Percentiles rank a stretch among this genome's conserved stretches.
phyloP scores from a whole-genome alignment of 1,140 invertebrate genomes.

The Helicoverpa zea region DNA sequence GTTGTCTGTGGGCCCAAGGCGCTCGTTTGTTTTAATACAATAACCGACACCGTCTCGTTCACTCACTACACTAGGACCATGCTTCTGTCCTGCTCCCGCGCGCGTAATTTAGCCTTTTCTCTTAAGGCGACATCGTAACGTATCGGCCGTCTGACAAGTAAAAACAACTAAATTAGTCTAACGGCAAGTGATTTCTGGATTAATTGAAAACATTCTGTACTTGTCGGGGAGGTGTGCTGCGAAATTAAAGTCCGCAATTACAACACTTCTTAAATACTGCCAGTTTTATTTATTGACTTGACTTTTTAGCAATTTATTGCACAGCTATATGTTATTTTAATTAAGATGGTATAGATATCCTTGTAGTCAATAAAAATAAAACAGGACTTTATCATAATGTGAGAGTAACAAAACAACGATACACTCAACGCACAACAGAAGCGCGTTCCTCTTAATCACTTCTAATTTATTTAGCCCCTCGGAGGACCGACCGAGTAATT shows the following conservation, averaged over 20 bases:
- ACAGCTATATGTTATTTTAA: neutral
- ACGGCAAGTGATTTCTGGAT: slow-evolving; percentile 50
- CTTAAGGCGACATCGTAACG: slow-evolving; percentile 76
- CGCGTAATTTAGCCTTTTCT: slow-evolving; percentile 74
- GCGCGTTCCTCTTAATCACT: slow-evolving; percentile 85
- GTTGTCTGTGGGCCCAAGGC: slow-evolving; percentile 82
- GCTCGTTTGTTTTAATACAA: slow-evolving; percentile 86
- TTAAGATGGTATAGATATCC: slow-evolving; percentile 22
- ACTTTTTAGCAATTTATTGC: neutral
- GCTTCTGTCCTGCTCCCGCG: slow-evolving; percentile 64
- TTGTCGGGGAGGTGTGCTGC: slow-evolving; percentile 27
- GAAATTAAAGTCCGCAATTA: slow-evolving; percentile 38
- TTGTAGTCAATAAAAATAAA: slow-evolving; percentile 57
- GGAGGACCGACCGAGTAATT: slow-evolving; percentile 78
- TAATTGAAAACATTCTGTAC: slow-evolving; percentile 53
- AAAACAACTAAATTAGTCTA: slow-evolving; percentile 49
- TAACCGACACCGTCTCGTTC: slow-evolving; percentile 77
- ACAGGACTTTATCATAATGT: slow-evolving; percentile 67
- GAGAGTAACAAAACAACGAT: slow-evolving; percentile 71
- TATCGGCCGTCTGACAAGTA: slow-evolving; percentile 62
- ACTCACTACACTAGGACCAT: slow-evolving; percentile 64
- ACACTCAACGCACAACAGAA: slow-evolving; percentile 75
- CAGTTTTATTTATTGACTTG: slow-evolving; percentile 17
- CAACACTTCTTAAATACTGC: slow-evolving; percentile 30
- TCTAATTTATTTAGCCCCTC: slow-evolving; percentile 85